Conservation (phyloP, 1,140 invertebrate species). For the Ectropis grisescens region DNA sequence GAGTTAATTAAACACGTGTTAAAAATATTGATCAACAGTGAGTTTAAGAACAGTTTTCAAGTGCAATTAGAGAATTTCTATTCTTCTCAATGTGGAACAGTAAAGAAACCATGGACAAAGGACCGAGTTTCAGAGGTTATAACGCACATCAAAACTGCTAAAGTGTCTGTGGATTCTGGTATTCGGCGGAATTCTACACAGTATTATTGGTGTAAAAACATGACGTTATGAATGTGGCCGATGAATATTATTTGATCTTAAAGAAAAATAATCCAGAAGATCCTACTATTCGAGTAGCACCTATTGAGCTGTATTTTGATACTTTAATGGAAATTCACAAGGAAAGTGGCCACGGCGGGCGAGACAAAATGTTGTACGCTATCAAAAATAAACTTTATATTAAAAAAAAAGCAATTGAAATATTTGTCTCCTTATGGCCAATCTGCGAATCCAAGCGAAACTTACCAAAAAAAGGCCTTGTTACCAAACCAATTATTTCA, state of each 20-base stretch:
- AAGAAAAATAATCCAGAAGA: too few species aligned
- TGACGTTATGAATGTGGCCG: constrained; percentile 4
- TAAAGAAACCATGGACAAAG: background rate
- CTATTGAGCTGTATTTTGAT: constrained; percentile 22
- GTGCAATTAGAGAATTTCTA: too few species aligned
- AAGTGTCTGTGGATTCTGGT: too few species aligned
- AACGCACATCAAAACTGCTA: too few species aligned
- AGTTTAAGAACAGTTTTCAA: background rate
- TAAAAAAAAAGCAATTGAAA: constrained; percentile 11
- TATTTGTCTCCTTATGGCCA: constrained; percentile 13
- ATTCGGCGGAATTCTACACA: too few species aligned
- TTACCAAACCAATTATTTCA: constrained; percentile 38
- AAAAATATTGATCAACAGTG: background rate
- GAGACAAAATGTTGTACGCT: constrained; percentile 16
- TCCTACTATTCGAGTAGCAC: too few species aligned
- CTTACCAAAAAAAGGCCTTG: constrained; percentile 21
- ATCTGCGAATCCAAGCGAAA: constrained; percentile 11
- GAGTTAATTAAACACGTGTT: too few species aligned
- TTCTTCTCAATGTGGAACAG: too few species aligned
- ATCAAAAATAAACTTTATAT: constrained; percentile 16
- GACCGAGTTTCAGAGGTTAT: background rate
- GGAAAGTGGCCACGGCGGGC: constrained; percentile 17
- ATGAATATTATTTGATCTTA: constrained; percentile 4
- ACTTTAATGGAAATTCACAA: constrained; percentile 17
- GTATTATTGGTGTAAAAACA: constrained; percentile 5